Base-by-base conservation (phyloP, 2,797 vertebrate species). In the Eospalax fontanierii region DNA sequence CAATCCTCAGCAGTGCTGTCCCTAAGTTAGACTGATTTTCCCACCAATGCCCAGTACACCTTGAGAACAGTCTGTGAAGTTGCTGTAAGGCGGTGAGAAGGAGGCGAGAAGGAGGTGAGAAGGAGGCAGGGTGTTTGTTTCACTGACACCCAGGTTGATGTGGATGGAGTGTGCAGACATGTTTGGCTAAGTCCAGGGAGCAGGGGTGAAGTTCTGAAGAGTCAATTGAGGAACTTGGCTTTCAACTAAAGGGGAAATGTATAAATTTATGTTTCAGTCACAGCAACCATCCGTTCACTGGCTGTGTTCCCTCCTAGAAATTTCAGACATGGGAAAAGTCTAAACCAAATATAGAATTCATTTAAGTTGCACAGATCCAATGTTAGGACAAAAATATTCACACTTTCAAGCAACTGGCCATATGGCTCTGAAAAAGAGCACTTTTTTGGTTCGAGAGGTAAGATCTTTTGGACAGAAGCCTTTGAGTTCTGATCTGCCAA, bases 271-370 rank as follows among this genome's bases (percentile, higher is more conserved):
- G 96, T 93, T 96, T 95, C 82, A 93, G 91, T 97, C 96, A 96
- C 83, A 97, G 96, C 95, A 97, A 93, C 93, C 88, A 80, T 95
- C 88, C 92, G 93, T 84, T 97, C 61, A 92, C 83, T 96, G 95
- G 96, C 97, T 94, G 94, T 57, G n/a, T 97, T 96, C 93, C 95
- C 93, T 97, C 94, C 91, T 81, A 84, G 82, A 95, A 94, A 85
- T 96, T 97, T 97, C 91, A 95, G 95, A 96, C 93, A 93, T 94
- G 86, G 94, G 88, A 95, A 73, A 91, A 96, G 89, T 97, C 90
- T 96, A 96, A 95, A 78, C 94, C 93, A 97, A 97, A 97, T 96
- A 97, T 93, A 97, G 96, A 96, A 95, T 87, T 59, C 70, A 94
- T 68, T 97, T 83, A 65, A 95, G 94, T 94, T 96, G 79, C 94